These are phyloP conservation scores for Sapajus apella DNA, from an alignment of 2,113 vertebrate species.

Conservation along the genomic window DNA sequence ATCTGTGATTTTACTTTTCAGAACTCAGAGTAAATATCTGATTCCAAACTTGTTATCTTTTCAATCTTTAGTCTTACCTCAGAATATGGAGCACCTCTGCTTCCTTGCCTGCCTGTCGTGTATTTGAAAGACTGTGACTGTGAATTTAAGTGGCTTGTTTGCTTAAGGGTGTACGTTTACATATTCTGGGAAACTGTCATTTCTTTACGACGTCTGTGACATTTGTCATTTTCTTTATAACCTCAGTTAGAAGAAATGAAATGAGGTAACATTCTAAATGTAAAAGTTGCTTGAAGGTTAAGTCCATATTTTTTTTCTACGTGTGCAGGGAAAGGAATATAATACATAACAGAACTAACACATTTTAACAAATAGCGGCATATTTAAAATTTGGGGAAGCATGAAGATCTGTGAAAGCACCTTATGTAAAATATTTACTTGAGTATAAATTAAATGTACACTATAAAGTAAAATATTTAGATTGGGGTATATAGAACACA, in stretches of 20 bases:
- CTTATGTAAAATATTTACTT: slow-evolving; percentile 67
- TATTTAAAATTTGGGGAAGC: slow-evolving; percentile 72
- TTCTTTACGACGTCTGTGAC: neutral
- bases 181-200: slow-evolving; percentile 53
- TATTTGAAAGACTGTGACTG: neutral
- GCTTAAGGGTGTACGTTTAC: neutral
- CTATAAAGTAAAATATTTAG: slow-evolving; percentile 40
- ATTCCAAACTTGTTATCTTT: neutral
- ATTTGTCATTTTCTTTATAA: slow-evolving; percentile 44
- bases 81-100: too few relatives aligned
- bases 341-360: slow-evolving; percentile 75
- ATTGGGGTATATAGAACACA: neutral
- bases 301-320: neutral
- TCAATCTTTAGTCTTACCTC: neutral
- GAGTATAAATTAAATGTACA: slow-evolving; percentile 54
- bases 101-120: too few relatives aligned
- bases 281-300: slow-evolving; percentile 37
- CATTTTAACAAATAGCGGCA: slow-evolving; percentile 63
- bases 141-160: neutral
- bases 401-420: slow-evolving; percentile 64
- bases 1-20: neutral
- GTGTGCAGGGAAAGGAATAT: neutral
- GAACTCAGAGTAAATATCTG: neutral
- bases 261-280: slow-evolving; percentile 41
- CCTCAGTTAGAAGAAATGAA: slow-evolving; percentile 57